phyloP scores from a whole-genome alignment of 2,888 invertebrate species.

The Drosophila melanosoma region DNA sequence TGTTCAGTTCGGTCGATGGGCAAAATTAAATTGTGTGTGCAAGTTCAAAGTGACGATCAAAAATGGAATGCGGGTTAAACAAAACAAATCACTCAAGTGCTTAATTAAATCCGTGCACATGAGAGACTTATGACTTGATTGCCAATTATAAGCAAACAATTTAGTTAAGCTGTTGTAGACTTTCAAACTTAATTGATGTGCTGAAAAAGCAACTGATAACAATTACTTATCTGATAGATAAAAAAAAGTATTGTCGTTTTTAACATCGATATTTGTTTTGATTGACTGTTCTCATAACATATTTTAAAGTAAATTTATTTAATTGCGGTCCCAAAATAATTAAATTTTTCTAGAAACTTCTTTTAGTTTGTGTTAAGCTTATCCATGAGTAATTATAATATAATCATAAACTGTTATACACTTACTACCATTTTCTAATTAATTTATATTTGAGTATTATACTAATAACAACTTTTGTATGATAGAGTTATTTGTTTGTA shows the following conservation, averaged over 20 bases:
- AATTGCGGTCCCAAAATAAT: neutral
- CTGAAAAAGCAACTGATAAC: neutral
- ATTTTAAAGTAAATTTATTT: neutral
- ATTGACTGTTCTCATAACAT: neutral
- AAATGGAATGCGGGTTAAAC: slow-evolving; percentile 38
- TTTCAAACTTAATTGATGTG: neutral
- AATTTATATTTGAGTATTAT: neutral
- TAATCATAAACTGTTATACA: too few relatives aligned
- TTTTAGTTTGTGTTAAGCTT: neutral
- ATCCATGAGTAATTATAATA: neutral
- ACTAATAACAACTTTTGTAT: neutral
- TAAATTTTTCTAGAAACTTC: neutral
- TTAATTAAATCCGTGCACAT: slow-evolving; percentile 45
- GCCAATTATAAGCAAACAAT: neutral
- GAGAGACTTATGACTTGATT: slow-evolving; percentile 1
- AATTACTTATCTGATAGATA: neutral
- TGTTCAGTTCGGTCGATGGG: slow-evolving; percentile 42
- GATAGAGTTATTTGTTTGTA: neutral
- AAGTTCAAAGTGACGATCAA: slow-evolving; percentile 38
- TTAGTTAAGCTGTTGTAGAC: neutral
- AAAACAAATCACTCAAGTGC: slow-evolving; percentile 50
- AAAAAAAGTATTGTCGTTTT: neutral
- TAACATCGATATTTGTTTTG: too few relatives aligned
- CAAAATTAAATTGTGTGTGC: slow-evolving; percentile 37
- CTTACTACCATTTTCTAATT: too few relatives aligned